Percentiles rank a stretch among this genome's conserved stretches.
phyloP scores from a whole-genome alignment of 2,113 vertebrate genomes.

The Dolichotis patagonum region DNA sequence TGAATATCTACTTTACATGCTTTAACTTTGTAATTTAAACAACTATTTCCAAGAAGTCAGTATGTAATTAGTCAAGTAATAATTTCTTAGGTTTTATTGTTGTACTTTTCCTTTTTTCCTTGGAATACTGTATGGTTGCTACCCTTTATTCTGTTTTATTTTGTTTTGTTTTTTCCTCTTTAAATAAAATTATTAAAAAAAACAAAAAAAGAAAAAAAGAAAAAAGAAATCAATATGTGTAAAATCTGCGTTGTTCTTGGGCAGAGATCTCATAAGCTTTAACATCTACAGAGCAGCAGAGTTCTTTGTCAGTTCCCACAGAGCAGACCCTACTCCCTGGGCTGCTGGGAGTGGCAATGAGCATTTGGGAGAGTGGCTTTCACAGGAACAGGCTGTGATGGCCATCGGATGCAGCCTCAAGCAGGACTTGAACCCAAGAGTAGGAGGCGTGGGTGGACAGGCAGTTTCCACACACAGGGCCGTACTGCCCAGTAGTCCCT shows the following conservation, averaged over 20 bases:
- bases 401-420: fast-evolving
- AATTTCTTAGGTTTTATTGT: too few species aligned
- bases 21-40: too few species aligned
- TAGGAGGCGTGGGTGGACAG: too few species aligned
- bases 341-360: neutral
- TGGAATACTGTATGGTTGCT: too few species aligned
- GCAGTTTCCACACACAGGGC: neutral
- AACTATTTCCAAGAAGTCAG: too few species aligned
- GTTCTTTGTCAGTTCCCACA: neutral
- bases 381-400: neutral
- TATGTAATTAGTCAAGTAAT: too few species aligned
- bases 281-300: neutral
- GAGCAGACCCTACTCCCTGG: neutral
- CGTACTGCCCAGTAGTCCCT: fast-evolving
- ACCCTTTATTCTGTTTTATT: too few species aligned
- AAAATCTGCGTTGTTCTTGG: neutral
- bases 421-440: neutral
- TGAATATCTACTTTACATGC: too few species aligned
- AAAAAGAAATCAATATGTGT: neutral
- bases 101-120: too few species aligned
- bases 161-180: too few species aligned
- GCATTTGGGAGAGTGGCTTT: neutral
- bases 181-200: too few species aligned
- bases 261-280: neutral
- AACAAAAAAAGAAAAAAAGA: too few species aligned